These are phyloP conservation scores for Nomada lathburiana DNA, from an alignment of 2,888 invertebrate species.

Conservation along the genomic window DNA sequence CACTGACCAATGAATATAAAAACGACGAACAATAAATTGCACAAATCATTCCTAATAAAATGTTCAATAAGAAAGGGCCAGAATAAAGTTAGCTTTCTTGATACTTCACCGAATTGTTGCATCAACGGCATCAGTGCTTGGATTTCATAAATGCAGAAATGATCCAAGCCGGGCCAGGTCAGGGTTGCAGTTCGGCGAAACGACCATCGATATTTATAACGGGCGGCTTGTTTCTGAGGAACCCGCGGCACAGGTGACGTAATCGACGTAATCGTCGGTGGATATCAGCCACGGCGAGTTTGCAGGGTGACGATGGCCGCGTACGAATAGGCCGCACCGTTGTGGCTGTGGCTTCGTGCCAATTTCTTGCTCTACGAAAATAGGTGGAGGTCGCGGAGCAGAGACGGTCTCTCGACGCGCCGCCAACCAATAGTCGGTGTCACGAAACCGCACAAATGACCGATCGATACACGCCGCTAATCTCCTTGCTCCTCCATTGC, in stretches of 20 bases:
- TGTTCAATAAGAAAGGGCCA: too few species aligned
- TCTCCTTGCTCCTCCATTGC: slow-evolving; percentile 6
- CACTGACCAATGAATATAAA: too few species aligned
- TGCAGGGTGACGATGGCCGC: slow-evolving; percentile 49
- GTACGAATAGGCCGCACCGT: slow-evolving; percentile 65
- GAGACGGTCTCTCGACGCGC: slow-evolving; percentile 50
- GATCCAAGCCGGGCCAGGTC: slow-evolving; percentile 28
- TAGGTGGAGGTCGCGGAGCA: slow-evolving; percentile 75
- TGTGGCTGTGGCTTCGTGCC: slow-evolving; percentile 72
- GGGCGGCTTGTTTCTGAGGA: slow-evolving; percentile 39
- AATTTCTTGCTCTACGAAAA: slow-evolving; percentile 76
- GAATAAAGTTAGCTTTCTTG: too few species aligned
- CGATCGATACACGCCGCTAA: slow-evolving; percentile 61
- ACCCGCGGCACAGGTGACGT: slow-evolving; percentile 55
- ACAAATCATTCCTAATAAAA: too few species aligned
- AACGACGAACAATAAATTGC: too few species aligned
- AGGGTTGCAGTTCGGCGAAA: slow-evolving; percentile 49
- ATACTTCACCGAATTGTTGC: not conserved
- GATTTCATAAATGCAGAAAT: slow-evolving; percentile 36
- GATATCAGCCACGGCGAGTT: slow-evolving; percentile 49
- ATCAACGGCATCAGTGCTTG: not conserved
- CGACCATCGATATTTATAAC: slow-evolving; percentile 32
- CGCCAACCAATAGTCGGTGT: slow-evolving; percentile 36
- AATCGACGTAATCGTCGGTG: slow-evolving; percentile 69
- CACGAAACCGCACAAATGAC: slow-evolving; percentile 65